Conservation (phyloP, 2,888 invertebrate species). For the Cephonodes hylas region DNA sequence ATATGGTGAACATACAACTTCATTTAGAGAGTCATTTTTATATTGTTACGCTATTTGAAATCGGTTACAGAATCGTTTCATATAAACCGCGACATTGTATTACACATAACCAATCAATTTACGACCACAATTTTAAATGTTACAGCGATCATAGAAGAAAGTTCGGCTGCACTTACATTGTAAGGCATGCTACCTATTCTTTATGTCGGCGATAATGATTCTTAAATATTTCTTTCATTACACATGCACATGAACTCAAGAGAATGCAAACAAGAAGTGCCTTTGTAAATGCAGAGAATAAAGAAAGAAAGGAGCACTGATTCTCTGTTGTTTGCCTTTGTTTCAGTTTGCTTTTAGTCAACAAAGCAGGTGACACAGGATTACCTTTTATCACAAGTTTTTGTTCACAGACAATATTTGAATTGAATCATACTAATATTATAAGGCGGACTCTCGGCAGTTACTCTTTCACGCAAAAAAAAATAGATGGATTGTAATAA, state of each 20-base stretch:
- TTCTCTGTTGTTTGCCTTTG: neutral
- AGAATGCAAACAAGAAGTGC: neutral
- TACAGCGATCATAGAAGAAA: too few relatives aligned
- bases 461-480: too few relatives aligned
- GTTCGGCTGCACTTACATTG: neutral
- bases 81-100: too few relatives aligned
- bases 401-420: neutral
- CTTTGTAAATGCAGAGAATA: neutral
- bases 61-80: too few relatives aligned
- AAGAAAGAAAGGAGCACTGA: neutral
- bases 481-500: too few relatives aligned
- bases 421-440: neutral
- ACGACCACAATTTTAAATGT: too few relatives aligned
- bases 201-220: neutral
- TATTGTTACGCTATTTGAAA: too few relatives aligned
- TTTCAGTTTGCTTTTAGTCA: neutral
- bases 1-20: too few relatives aligned
- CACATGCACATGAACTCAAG: neutral
- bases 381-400: neutral
- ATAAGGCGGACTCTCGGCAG: too few relatives aligned
- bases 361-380: neutral
- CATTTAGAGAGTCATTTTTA: too few relatives aligned
- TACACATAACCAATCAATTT: too few relatives aligned
- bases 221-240: neutral
- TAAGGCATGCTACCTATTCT: neutral